phyloP scores from a whole-genome alignment of 2,888 invertebrate species.

The Perizoma affinitatum region DNA sequence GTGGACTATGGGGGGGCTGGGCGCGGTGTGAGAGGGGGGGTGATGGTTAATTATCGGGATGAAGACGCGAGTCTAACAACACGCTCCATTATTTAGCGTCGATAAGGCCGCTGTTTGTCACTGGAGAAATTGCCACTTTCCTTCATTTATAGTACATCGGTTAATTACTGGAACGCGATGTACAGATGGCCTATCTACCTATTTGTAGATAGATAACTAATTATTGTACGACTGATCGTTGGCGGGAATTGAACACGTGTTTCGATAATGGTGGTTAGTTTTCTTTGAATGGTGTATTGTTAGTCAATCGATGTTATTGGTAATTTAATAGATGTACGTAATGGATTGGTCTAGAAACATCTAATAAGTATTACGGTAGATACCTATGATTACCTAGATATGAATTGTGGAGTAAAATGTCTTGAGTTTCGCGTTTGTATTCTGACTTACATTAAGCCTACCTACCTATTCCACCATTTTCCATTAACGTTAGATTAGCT shows the following conservation, averaged over 20 bases:
- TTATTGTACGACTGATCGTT: slow-evolving; percentile 31
- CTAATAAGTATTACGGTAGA: no score
- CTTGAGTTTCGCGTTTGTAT: no score
- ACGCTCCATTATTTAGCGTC: slow-evolving; percentile 80
- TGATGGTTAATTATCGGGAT: slow-evolving; percentile 78
- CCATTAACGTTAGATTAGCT: no score
- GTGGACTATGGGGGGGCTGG: slow-evolving; percentile 41
- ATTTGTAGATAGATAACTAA: slow-evolving; percentile 18
- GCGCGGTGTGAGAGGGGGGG: slow-evolving; percentile 43
- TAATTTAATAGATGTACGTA: no score
- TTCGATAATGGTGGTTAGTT: slow-evolving; percentile 10
- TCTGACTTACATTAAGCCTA: no score
- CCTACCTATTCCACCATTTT: no score
- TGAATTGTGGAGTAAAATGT: no score
- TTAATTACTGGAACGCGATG: slow-evolving; percentile 56
- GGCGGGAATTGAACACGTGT: slow-evolving; percentile 44
- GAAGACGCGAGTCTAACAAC: slow-evolving; percentile 82
- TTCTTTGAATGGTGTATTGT: slow-evolving; percentile 11
- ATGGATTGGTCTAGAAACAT: no score
- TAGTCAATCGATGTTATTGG: not conserved
- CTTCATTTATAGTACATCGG: slow-evolving; percentile 76
- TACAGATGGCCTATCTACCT: slow-evolving; percentile 27
- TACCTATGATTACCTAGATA: no score
- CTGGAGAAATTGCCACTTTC: slow-evolving; percentile 75
- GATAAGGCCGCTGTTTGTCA: slow-evolving; percentile 80